phyloP scores from a whole-genome alignment of 2,797 vertebrate species.

The Aulostomus chinensis region DNA sequence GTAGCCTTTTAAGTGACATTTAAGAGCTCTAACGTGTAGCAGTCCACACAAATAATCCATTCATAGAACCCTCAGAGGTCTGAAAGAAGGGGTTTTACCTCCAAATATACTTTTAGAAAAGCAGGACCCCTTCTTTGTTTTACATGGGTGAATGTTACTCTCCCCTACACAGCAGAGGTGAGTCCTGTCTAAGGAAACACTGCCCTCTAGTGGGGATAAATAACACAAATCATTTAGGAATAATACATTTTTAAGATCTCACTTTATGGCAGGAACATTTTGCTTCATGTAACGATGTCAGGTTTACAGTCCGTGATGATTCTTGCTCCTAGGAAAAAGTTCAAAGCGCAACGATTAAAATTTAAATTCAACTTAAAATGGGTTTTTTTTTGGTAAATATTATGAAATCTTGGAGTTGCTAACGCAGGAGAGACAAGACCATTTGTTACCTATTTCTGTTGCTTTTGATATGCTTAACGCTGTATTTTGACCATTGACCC shows the following conservation, averaged over 20 bases:
- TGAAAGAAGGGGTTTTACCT: background rate
- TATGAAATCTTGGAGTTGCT: too few species aligned
- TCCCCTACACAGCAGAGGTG: background rate
- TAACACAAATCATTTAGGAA: background rate
- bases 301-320: too few species aligned
- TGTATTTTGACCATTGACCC: constrained; percentile 7
- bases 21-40: constrained; percentile 21
- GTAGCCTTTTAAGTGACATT: constrained; percentile 15
- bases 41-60: constrained; percentile 4
- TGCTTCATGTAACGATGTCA: too few species aligned
- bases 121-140: background rate
- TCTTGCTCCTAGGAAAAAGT: too few species aligned
- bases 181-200: constrained; percentile 36
- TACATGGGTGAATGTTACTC: background rate
- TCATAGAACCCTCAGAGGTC: background rate
- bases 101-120: constrained; percentile 1
- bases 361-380: too few species aligned
- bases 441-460: too few species aligned
- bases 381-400: too few species aligned
- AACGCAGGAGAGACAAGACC: too few species aligned
- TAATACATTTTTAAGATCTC: background rate
- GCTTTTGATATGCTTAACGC: constrained; percentile 2
- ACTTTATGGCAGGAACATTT: background rate
- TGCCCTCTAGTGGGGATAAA: constrained; percentile 46
- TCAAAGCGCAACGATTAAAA: too few species aligned